Percentiles rank a stretch among this genome's conserved stretches.
These are phyloP conservation scores for Lineus longissimus DNA, from an alignment of 1,140 invertebrate species.

Conservation along the genomic window DNA sequence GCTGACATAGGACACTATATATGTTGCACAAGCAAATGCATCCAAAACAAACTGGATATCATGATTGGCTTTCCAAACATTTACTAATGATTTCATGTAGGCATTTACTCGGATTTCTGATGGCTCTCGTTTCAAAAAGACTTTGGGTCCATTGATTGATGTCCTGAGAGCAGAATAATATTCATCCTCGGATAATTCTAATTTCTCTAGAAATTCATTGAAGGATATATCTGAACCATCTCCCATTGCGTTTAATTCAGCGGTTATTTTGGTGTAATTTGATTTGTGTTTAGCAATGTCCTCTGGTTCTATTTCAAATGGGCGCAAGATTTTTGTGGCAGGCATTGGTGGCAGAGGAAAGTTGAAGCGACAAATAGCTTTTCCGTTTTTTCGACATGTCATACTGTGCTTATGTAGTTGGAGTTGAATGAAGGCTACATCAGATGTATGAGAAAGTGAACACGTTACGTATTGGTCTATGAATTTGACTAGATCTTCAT, in stretches of 20 bases:
- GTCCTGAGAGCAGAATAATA: constrained; percentile 7
- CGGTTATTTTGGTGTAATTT: constrained; percentile 7
- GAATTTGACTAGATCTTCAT: not conserved
- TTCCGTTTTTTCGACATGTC: constrained; percentile 8
- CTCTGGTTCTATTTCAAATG: not conserved
- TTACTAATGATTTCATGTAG: constrained; percentile 11
- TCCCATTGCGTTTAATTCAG: constrained; percentile 1
- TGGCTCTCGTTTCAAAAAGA: constrained; percentile 9
- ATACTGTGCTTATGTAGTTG: not conserved
- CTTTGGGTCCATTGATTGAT: not conserved
- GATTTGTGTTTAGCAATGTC: not conserved
- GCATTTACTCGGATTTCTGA: constrained; percentile 12
- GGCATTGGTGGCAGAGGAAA: constrained; percentile 2
- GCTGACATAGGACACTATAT: constrained; percentile 15
- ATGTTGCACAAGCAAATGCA: constrained; percentile 16
- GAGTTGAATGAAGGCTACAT: not conserved
- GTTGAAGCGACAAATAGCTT: constrained; percentile 1
- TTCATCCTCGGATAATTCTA: constrained; percentile 4
- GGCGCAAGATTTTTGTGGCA: constrained; percentile 1
- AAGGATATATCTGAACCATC: not conserved
- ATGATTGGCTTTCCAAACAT: constrained; percentile 20
- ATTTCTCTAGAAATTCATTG: not conserved
- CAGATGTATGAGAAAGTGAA: not conserved
- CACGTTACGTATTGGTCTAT: not conserved
- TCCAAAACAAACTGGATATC: constrained; percentile 20